Conservation (phyloP, 2,113 vertebrate genomes). For the Camarhynchus parvulus region DNA sequence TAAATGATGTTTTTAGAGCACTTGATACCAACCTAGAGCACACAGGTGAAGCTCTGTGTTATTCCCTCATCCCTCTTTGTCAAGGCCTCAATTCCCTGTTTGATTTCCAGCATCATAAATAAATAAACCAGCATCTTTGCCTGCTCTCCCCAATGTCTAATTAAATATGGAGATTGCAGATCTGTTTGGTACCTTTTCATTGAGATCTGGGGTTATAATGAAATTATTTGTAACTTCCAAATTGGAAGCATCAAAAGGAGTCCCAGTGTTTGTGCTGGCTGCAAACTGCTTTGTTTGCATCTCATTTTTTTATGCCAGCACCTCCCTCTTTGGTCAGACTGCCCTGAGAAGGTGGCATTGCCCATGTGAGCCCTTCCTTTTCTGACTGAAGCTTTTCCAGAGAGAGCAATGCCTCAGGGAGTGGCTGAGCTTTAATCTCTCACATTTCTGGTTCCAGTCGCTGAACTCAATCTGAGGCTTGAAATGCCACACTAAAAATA, state of each 20-base stretch:
- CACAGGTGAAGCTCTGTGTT: background rate
- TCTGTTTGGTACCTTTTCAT: background rate
- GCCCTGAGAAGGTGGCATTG: background rate
- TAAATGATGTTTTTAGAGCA: background rate
- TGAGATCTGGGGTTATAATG: background rate
- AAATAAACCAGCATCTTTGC: background rate
- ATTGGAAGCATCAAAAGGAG: background rate
- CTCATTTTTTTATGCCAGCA: background rate
- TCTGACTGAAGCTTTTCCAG: background rate
- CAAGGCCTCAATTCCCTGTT: background rate
- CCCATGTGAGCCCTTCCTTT: background rate
- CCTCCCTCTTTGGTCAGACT: background rate
- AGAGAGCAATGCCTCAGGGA: background rate
- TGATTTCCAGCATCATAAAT: background rate
- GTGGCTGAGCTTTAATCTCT: conserved; percentile 7
- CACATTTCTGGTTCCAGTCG: background rate
- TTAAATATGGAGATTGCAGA: background rate
- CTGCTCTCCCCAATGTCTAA: background rate
- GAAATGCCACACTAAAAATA: background rate
- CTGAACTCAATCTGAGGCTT: background rate
- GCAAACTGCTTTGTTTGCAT: background rate
- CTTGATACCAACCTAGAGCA: fast-evolving
- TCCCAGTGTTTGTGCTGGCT: background rate
- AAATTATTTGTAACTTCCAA: background rate
- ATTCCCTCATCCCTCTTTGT: background rate